Evolutionary conservation across 2,113 vertebrate species (phyloP), one percentile per base, ranked within the genome.

Genomic region (Naja naja): DNA sequence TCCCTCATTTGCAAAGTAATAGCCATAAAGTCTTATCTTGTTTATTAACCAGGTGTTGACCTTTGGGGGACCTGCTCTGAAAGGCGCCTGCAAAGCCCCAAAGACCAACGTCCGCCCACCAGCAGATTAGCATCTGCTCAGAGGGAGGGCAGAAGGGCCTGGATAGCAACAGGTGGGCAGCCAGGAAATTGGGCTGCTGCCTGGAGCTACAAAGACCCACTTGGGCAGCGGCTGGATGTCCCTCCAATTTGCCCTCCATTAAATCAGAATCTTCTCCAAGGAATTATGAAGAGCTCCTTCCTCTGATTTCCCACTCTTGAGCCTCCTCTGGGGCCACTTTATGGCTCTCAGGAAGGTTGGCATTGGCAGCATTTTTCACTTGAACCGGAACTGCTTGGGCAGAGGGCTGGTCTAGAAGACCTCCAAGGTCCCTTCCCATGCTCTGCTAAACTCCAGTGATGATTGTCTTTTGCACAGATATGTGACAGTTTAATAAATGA

Each of bases 1-100:
- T 94, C 86, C 97, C 96, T 97, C 97, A 97, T 96, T 97, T 97
- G 97, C 95, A 96, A 94, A 93, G 95, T 86, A 96, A 97, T 96
- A 96, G 95, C 97, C 94, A 95, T 92, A 94, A 94, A 96, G 94
- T 95, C 95, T 94, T 87, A 92, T 94, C 96, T 96, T 92, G 53
- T 93, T 95, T 92, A 92, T 94, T 94, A 93, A 89, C 96, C 95
- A 97, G 94, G 97, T 97, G 94, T 95, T 97, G 92, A 95, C 0
- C 0, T 91, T 91, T 64, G 85, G 90, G 90, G 49, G 95, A 85
- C 90, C 93, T 43, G 81, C 85, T 91, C 39, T 6, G 86, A 53
- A 93, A 93, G 8, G 74, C 60, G 91, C 88, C 86, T 87, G 88
- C 85, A 23, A 55, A 74, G 45, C 81, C 87, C 93, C 45, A 25